These are phyloP conservation scores for Euclidia mi DNA, from an alignment of 2,888 invertebrate genomes.

Conservation along the genomic window DNA sequence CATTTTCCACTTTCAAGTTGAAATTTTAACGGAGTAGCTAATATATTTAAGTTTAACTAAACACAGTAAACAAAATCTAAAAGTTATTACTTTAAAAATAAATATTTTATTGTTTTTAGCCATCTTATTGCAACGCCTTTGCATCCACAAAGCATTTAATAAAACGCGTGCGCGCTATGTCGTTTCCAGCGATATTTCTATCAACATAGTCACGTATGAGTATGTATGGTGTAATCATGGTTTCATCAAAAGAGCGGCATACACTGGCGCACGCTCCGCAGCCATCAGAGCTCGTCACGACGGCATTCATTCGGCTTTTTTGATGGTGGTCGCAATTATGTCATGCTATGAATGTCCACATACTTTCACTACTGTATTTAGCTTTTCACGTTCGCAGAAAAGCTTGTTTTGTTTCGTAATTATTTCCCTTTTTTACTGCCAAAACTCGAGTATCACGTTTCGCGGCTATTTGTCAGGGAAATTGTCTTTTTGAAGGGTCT, in stretches of 20 bases:
- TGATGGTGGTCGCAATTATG: constrained; percentile 84
- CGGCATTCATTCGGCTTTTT: constrained; percentile 75
- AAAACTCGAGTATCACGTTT: constrained; percentile 30
- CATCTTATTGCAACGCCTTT: not conserved
- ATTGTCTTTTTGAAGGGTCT: constrained; percentile 48
- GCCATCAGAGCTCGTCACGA: constrained; percentile 80
- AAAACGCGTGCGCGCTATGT: constrained; percentile 27
- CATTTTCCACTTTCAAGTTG: constrained; percentile 1
- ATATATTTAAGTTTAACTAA: not conserved
- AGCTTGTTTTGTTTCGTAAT: constrained; percentile 46
- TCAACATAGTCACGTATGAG: constrained; percentile 56
- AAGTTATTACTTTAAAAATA: too few species aligned
- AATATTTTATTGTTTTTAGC: too few species aligned
- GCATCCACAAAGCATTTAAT: not conserved
- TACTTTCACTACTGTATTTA: constrained; percentile 60
- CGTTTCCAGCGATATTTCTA: constrained; percentile 57
- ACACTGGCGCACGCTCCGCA: constrained; percentile 65
- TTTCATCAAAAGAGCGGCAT: constrained; percentile 84
- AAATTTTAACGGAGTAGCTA: constrained; percentile 1
- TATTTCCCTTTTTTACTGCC: constrained; percentile 42
- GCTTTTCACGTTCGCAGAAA: constrained; percentile 51
- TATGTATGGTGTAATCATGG: constrained; percentile 84
- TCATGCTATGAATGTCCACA: constrained; percentile 58
- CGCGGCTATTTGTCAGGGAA: constrained; percentile 39
- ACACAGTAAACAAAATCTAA: too few species aligned